Evolutionary conservation across 2,113 vertebrate genomes (phyloP), one percentile per base, ranked within the genome.

Genomic region (Macquaria ambigua): DNA sequence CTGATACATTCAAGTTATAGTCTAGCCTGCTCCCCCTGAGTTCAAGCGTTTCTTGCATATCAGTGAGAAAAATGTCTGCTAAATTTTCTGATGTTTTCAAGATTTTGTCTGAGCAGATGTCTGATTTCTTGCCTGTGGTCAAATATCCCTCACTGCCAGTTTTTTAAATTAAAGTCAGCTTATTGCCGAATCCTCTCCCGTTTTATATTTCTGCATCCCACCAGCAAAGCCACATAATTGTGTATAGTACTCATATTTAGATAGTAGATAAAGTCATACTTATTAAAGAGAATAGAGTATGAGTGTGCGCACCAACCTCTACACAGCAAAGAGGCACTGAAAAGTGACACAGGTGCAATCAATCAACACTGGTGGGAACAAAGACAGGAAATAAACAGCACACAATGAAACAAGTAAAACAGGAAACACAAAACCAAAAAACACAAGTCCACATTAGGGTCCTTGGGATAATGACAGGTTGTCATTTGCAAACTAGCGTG

Each of bases 1-100:
- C 8, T 31, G 15, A 82, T 31, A 69, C 53, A 71, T 83, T 37
- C 8, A 64, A 63, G n/a, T 41, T 18, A 70, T 28, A 20, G 15
- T 52, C 4, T 25, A 43, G 18, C 20, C 53, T 21, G 23, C 43
- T 53, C 48, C 31, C 48, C 15, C 8, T 55, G 76, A 58, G 52
- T 50, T 79, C 21, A 43, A 48, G 28, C 1, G 0, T 59, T 50
- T 50, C 46, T 37, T 59, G 14, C 28, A 61, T 39, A 37, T 41
- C 41, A 16, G 9, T 53, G 15, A 34, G 43, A 52, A 18, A 39
- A 41, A 72, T 28, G 9, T 15, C 10, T 62, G 37, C 12, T 1
- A 6, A 0, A 39, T n/a, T 25, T 25, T n/a, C 28, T 39, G 10
- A n/a, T 18, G 16, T 23, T 64, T 39, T 73, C 11, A 37, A 56